phyloP scores from a whole-genome alignment of 2,888 invertebrate species.

The Clepsis dumicolana region DNA sequence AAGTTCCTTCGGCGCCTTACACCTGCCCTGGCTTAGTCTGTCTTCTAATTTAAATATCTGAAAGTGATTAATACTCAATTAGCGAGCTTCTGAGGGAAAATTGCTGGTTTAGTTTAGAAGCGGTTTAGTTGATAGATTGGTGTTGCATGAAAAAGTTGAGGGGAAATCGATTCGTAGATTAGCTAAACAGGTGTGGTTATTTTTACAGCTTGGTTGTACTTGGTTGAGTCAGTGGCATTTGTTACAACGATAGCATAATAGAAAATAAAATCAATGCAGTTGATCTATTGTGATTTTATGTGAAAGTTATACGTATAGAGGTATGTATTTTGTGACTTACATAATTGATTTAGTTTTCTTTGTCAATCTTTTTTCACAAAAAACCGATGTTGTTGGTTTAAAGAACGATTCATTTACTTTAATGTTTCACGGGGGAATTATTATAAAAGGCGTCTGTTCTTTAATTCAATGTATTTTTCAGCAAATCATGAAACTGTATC shows the following conservation, averaged over 20 bases:
- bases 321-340: too few relatives aligned
- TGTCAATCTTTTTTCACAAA: too few relatives aligned
- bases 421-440: too few relatives aligned
- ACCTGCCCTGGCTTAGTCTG: constrained; percentile 6
- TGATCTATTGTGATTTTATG: too few relatives aligned
- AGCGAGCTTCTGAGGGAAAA: constrained; percentile 21
- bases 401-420: too few relatives aligned
- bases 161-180: background rate
- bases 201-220: background rate
- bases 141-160: background rate
- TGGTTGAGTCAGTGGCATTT: background rate
- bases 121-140: constrained; percentile 12
- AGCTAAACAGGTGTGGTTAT: background rate
- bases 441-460: too few relatives aligned
- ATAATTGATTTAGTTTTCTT: too few relatives aligned
- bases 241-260: too few relatives aligned
- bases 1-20: constrained; percentile 47
- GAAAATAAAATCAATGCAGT: too few relatives aligned
- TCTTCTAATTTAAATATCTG: constrained; percentile 40
- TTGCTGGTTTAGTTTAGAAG: constrained; percentile 20
- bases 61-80: constrained; percentile 41
- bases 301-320: too few relatives aligned
- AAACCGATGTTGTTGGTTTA: too few relatives aligned
- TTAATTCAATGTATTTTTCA: too few relatives aligned
- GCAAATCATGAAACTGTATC: background rate